phyloP scores from a whole-genome alignment of 2,888 invertebrate genomes.

The Caenorhabditis sp. region DNA sequence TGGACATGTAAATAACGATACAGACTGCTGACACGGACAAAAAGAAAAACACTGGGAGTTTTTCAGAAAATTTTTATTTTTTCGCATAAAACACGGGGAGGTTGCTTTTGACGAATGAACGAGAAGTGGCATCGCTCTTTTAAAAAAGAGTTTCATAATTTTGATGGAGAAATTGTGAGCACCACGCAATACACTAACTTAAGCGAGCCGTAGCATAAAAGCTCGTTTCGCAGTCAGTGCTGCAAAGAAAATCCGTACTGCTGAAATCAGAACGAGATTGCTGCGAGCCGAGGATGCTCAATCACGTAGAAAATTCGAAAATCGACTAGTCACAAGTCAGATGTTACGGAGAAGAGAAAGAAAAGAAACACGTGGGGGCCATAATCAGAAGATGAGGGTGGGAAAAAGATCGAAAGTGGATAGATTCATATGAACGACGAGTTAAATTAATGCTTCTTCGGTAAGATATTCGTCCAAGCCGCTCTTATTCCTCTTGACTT shows the following conservation, averaged over 20 bases:
- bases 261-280: slow-evolving; percentile 17
- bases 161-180: background rate
- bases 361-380: slow-evolving; percentile 34
- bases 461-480: background rate
- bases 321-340: slow-evolving; percentile 42
- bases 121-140: slow-evolving; percentile 12
- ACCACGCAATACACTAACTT: too few relatives aligned
- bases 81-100: slow-evolving; percentile 3
- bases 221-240: too few relatives aligned
- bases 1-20: too few relatives aligned
- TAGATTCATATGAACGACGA: slow-evolving; percentile 54
- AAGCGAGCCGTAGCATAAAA: too few relatives aligned
- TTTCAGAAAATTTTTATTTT: background rate
- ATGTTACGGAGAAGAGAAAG: slow-evolving; percentile 11
- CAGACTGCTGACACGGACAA: too few relatives aligned
- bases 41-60: too few relatives aligned
- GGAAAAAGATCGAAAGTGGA: slow-evolving; percentile 37
- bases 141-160: slow-evolving; percentile 2
- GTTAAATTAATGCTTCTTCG: slow-evolving; percentile 47
- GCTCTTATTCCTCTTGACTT: slow-evolving; percentile 87
- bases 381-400: slow-evolving; percentile 9
- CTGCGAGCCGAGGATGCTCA: slow-evolving; percentile 1
- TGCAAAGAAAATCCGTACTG: background rate
- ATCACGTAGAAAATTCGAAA: slow-evolving; percentile 21
- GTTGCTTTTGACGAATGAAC: background rate